These are phyloP conservation scores for Tuberolachnus salignus DNA, from an alignment of 2,888 invertebrate genomes.

Conservation along the genomic window DNA sequence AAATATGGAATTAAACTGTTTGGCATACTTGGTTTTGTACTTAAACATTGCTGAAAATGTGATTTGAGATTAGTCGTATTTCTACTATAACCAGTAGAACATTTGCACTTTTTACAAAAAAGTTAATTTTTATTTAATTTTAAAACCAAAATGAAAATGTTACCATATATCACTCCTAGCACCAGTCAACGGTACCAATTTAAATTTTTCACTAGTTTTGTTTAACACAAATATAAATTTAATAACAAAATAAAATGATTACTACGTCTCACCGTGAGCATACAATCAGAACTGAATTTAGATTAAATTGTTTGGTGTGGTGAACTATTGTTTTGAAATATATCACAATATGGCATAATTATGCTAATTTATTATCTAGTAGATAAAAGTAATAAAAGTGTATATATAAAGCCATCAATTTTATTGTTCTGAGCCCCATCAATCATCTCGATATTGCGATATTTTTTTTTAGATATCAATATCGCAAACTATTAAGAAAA, in stretches of 20 bases:
- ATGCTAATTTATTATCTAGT: neutral
- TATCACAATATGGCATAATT: neutral
- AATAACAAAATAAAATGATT: neutral
- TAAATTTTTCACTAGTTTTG: neutral
- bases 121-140: slow-evolving; percentile 5
- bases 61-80: slow-evolving; percentile 3
- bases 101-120: neutral
- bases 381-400: neutral
- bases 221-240: neutral
- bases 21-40: neutral
- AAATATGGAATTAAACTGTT: neutral
- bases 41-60: slow-evolving; percentile 4
- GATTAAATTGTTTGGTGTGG: neutral
- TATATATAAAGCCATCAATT: neutral
- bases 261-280: neutral
- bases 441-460: neutral
- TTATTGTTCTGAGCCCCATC: neutral
- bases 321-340: neutral
- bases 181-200: neutral
- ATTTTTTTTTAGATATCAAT: neutral
- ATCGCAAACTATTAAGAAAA: neutral
- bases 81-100: slow-evolving; percentile 11
- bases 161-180: neutral
- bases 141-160: slow-evolving; percentile 18
- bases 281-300: neutral